Evolutionary conservation across 2,113 vertebrate genomes (phyloP), one percentile per base, ranked within the genome.

Genomic region (Eublepharis macularius): DNA sequence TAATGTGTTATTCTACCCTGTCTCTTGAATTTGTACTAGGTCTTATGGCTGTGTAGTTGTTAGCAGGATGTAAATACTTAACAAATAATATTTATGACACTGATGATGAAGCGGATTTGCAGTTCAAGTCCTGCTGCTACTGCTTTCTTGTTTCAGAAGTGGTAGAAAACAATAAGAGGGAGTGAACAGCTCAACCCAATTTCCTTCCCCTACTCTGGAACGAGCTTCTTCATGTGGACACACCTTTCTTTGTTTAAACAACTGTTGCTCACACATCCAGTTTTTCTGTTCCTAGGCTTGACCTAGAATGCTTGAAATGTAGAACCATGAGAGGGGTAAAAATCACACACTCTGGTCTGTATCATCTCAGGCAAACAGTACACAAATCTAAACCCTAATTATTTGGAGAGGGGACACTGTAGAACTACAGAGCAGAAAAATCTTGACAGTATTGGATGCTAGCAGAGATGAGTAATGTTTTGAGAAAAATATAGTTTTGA

Each of bases 191-290:
- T 72, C 29, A 63, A 51, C 26, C 36, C 49, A 69, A 16, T 45
- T 84, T 76, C 66, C 75, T 85, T 43, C 70, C 43, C 16, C 54
- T 80, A 16, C 16, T n/a, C 34, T 74, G 39, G 24, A 80, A 74
- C 74, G 32, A 80, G 70, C 39, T 73, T 29, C 76, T 85, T 79
- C n/a, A n/a, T 74, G 51, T 57, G 68, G 77, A 80, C 54, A 72
- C 77, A 36, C 77, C 69, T 86, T 73, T 51, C 41, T 63, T 73
- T 65, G 77, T 80, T 74, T 45, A 74, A 72, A 41, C 16, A 60
- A 85, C 45, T 21, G 60, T 34, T 86, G 41, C 77, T 86, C n/a
- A 47, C 69, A 74, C 17, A 65, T 69, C 77, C 54, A 86, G 77
- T 65, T 80, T 80, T 63, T 73, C 49, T 74, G 41, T 80, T 60